Percentiles rank a stretch among this genome's conserved stretches.
phyloP scores from a whole-genome alignment of 30 jellyfish, hydroid and myxozoan species.

The Aurelia aurita complex sp. Pacific region DNA sequence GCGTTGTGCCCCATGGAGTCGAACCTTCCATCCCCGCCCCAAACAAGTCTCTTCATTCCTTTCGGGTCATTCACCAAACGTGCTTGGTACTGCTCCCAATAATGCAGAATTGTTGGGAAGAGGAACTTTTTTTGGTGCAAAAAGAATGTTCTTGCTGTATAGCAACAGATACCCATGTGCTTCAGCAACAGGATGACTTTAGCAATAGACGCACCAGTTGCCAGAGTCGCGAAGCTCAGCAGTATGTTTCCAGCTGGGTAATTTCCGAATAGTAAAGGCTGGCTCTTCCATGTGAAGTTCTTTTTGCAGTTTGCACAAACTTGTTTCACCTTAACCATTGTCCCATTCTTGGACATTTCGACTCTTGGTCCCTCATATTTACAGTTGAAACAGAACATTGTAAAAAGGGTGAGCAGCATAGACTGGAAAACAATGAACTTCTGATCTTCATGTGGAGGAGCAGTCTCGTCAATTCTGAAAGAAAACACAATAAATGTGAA shows the following conservation, averaged over 20 bases:
- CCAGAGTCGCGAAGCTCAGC: constrained; percentile 31
- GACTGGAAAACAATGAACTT: constrained; percentile 43
- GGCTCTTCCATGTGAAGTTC: constrained; percentile 36
- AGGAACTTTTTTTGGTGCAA: constrained; percentile 44
- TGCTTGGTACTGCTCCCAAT: constrained; percentile 26
- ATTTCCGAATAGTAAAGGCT: constrained; percentile 17
- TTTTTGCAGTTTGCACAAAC: constrained; percentile 7
- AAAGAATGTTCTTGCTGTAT: constrained; percentile 30
- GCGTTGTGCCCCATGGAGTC: constrained; percentile 66
- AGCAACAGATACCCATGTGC: constrained; percentile 49
- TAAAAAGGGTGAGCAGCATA: constrained; percentile 29
- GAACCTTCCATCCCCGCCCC: constrained; percentile 70
- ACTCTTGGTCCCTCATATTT: constrained; percentile 11
- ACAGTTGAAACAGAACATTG: constrained; percentile 47
- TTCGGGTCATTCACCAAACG: background rate
- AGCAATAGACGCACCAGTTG: constrained; percentile 44
- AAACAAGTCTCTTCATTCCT: background rate
- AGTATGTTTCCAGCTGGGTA: constrained; percentile 57
- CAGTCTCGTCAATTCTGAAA: constrained; percentile 30
- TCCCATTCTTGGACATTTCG: constrained; percentile 20
- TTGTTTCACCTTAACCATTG: constrained; percentile 43
- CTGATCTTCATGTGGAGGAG: constrained; percentile 27
- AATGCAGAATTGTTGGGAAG: constrained; percentile 24
- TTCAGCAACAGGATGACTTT: constrained; percentile 33
- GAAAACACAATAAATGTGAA: background rate